Base-by-base conservation (phyloP, 1,140 invertebrate genomes). In the Drosophila albomicans region DNA sequence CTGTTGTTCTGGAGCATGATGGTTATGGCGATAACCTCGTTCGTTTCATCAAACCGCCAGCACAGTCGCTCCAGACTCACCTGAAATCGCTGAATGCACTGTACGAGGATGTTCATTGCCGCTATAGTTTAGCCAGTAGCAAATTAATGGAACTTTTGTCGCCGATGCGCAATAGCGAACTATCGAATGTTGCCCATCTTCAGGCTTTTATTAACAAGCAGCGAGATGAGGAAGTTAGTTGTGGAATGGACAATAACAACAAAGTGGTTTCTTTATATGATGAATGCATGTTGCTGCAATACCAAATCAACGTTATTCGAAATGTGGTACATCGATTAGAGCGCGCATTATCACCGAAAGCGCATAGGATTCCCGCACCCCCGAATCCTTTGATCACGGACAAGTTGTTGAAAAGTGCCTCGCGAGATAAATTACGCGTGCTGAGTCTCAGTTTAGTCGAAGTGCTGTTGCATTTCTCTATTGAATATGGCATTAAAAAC, bases 231-330 rank as follows among this genome's bases (percentile, higher is more conserved):
- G 95, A 95, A 65, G 93, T 93, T 0, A 93, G 81, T 58, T 75
- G 66, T 51, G 92, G 90, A 11, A 82, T 93, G 41, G 94, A 95
- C 46, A 94, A 94, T 77, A 94, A 94, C 74, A 93, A 94, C 28
- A 96, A 96, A 90, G 96, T 98, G 48, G 93, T 96, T 8, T 93
- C 95, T 15, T 95, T 96, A 0, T 98, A 98, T 93, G 96, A 97
- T 90, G 96, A 97, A 86, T 97, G 96, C 79, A 94, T 97, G 69
- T 95, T 95, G 75, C 95, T 96, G 51, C 96, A 97, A 93, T 95
- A 96, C 68, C 96, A 97, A 92, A 93, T 97, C 46, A 97, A 97
- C 82, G 93, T 96, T 4, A 95, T 97, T 6, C 94, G 95, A 64
- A 95, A 95, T 82, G 96, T 97, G 3, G 96, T 97, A 87, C 92